Conservation (phyloP, 2,888 invertebrate genomes). For the Torymus auratus region DNA sequence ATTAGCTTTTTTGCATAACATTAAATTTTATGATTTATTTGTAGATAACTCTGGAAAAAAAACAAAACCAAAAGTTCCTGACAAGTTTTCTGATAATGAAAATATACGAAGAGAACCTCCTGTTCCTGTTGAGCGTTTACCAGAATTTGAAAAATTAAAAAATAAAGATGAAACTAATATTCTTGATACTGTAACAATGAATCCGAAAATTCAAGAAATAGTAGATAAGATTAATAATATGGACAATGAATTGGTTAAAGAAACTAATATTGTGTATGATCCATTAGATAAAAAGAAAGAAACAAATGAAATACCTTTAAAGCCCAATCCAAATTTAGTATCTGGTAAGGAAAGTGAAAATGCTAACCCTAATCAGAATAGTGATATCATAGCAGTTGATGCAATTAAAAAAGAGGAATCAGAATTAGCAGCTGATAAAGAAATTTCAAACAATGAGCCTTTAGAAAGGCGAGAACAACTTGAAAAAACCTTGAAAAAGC, state of each 20-base stretch:
- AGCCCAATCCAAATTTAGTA: conserved; percentile 23
- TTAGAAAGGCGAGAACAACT: conserved; percentile 73
- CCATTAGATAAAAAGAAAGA: conserved; percentile 43
- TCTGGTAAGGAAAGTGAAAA: conserved; percentile 27
- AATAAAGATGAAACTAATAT: conserved; percentile 75
- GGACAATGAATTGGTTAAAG: conserved; percentile 45
- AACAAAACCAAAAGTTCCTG: conserved; percentile 58
- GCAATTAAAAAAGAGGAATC: conserved; percentile 76
- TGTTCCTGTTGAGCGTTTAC: conserved; percentile 72
- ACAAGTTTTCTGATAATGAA: conserved; percentile 58
- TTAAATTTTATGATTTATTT: conserved; percentile 28
- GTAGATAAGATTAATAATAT: conserved; percentile 50
- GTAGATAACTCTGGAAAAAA: conserved; percentile 61
- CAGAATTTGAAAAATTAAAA: conserved; percentile 63
- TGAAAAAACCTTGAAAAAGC: conserved; percentile 80
- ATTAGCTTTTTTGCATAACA: conserved; percentile 10
- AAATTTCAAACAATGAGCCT: conserved; percentile 69
- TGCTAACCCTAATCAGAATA: conserved; percentile 30
- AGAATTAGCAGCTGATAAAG: conserved; percentile 76
- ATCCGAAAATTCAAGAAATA: conserved; percentile 44
- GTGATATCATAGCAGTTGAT: conserved; percentile 63
- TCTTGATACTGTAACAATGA: conserved; percentile 73
- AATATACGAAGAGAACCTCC: conserved; percentile 73
- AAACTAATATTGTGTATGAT: conserved; percentile 43
- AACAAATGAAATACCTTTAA: conserved; percentile 21